Percentiles rank a stretch among this genome's conserved stretches.
Evolutionary conservation across 2,888 invertebrate genomes (phyloP).

Genomic region (Aromia moschata): DNA sequence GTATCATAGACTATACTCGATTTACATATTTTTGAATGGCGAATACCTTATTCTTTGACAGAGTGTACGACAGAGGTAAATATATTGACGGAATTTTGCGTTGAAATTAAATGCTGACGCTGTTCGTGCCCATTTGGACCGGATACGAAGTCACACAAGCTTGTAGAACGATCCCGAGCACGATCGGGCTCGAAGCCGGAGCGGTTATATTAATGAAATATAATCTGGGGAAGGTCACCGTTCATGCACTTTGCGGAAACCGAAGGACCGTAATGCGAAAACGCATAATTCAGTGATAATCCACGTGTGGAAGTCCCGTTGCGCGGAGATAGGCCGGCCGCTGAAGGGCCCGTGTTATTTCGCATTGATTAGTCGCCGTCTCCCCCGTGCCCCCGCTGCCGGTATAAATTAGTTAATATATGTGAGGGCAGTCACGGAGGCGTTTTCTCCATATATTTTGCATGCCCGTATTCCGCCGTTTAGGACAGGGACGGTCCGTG

Average conservation of each 20-base stretch:
- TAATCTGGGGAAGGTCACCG: background rate
- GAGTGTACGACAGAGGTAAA: too few relatives aligned
- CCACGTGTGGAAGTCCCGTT: slow-evolving; percentile 28
- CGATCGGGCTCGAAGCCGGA: background rate
- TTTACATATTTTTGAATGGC: too few relatives aligned
- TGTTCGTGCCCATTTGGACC: too few relatives aligned
- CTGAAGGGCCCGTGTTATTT: slow-evolving; percentile 25
- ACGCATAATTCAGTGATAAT: slow-evolving; percentile 25
- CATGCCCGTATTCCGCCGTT: slow-evolving; percentile 24
- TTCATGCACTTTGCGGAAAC: background rate
- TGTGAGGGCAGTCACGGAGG: slow-evolving; percentile 23
- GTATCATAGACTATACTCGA: too few relatives aligned
- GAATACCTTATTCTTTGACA: too few relatives aligned
- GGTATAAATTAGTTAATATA: slow-evolving; percentile 27
- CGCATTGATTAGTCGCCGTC: slow-evolving; percentile 28
- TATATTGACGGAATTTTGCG: too few relatives aligned
- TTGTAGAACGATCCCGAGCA: background rate
- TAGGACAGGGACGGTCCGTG: slow-evolving; percentile 19
- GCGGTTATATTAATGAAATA: background rate
- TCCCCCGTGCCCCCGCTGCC: too few relatives aligned
- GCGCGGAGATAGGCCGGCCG: slow-evolving; percentile 12
- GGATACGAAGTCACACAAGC: background rate
- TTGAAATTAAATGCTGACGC: too few relatives aligned
- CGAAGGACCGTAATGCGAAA: slow-evolving; percentile 6
- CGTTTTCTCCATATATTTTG: slow-evolving; percentile 30